Percentiles rank a stretch among this genome's conserved stretches.
phyloP scores from a whole-genome alignment of 1,140 invertebrate genomes.

The Acromyrmex echinatior region DNA sequence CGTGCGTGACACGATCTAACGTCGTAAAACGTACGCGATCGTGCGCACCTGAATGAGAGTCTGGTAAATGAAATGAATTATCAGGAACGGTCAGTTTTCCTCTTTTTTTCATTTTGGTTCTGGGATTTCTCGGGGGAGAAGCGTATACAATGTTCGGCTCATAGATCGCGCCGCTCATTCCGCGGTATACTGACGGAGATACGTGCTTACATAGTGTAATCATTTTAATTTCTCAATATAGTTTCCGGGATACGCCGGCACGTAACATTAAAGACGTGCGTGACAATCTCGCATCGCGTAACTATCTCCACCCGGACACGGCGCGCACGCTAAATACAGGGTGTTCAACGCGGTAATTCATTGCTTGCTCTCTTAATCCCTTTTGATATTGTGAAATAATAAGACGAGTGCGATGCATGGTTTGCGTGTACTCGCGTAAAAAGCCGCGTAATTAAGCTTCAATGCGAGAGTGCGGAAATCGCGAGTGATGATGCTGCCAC shows the following conservation, averaged over 20 bases:
- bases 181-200: slow-evolving; percentile 4
- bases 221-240: slow-evolving; percentile 24
- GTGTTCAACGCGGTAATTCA: slow-evolving; percentile 35
- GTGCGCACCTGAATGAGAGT: not conserved
- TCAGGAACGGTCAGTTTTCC: slow-evolving; percentile 24
- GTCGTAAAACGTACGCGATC: slow-evolving; percentile 12
- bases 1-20: slow-evolving; percentile 36
- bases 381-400: slow-evolving; percentile 38
- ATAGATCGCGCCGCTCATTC: not conserved
- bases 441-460: slow-evolving; percentile 31
- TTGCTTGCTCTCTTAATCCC: slow-evolving; percentile 32
- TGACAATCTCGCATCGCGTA: slow-evolving; percentile 33
- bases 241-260: not conserved
- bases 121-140: not conserved
- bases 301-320: not conserved
- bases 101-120: not conserved
- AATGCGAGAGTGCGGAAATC: not conserved
- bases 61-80: slow-evolving; percentile 49
- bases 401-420: not conserved
- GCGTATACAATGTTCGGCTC: not conserved
- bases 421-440: not conserved
- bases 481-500: not conserved
- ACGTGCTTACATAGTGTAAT: slow-evolving; percentile 32
- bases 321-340: slow-evolving; percentile 18
- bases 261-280: slow-evolving; percentile 44